Conservation (phyloP, 1,140 invertebrate genomes). For the Pogonomyrmex barbatus region DNA sequence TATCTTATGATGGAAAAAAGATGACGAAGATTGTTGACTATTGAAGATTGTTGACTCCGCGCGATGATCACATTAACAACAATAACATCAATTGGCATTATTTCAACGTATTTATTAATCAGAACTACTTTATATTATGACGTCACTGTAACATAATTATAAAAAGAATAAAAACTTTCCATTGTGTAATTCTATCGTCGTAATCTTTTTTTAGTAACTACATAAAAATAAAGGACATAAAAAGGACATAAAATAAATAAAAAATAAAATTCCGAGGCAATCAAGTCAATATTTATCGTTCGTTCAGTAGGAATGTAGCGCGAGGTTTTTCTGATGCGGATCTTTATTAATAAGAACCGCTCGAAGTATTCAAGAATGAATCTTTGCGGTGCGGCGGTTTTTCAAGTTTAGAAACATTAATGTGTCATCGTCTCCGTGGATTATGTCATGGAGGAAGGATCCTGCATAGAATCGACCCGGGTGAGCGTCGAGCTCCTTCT, state of each 20-base stretch:
- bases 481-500: constrained; percentile 66
- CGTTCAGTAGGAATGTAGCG: neutral
- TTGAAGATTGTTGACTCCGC: neutral
- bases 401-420: constrained; percentile 33
- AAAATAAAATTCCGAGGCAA: neutral
- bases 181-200: neutral
- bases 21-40: too few relatives aligned
- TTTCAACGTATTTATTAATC: neutral
- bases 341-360: neutral
- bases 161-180: neutral
- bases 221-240: neutral
- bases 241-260: neutral
- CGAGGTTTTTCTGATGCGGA: neutral
- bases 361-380: neutral
- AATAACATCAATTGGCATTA: neutral
- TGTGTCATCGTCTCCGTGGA: constrained; percentile 58
- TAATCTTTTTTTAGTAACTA: neutral
- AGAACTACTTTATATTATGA: neutral
- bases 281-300: neutral
- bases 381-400: neutral
- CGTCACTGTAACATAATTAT: neutral
- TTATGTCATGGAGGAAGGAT: constrained; percentile 78
- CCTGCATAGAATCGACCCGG: constrained; percentile 72
- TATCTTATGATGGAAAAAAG: constrained; percentile 5
- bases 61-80: neutral